Percentiles rank a stretch among this genome's conserved stretches.
Conservation (phyloP, 2,113 vertebrate species). For the Vulpes lagopus region DNA sequence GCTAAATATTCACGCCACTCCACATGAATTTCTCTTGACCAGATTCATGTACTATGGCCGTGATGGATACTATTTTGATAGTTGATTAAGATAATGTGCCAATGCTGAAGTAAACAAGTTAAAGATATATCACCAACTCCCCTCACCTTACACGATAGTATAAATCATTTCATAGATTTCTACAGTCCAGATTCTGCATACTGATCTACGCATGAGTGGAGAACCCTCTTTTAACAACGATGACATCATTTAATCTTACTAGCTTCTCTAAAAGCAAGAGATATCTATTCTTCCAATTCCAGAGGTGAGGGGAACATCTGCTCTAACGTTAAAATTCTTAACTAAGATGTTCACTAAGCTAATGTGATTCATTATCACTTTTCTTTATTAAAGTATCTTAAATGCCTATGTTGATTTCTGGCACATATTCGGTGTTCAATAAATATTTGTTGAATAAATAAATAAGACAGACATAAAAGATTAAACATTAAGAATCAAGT, state of each 20-base stretch:
- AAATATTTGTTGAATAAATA: neutral
- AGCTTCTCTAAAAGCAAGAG: neutral
- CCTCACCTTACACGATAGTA: neutral
- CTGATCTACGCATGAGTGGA: neutral
- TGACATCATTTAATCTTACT: neutral
- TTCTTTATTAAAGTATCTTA: neutral
- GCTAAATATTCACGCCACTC: neutral
- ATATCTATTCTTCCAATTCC: neutral
- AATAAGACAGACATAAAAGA: neutral
- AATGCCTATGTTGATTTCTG: neutral
- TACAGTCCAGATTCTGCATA: neutral
- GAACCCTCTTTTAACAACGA: neutral
- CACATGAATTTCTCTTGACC: neutral
- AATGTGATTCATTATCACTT: neutral
- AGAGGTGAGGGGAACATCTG: neutral
- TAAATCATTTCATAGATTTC: neutral
- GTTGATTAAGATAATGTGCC: neutral
- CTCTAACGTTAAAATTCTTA: neutral
- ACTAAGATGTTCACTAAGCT: neutral
- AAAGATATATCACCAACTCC: neutral
- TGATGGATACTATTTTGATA: neutral
- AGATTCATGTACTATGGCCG: neutral
- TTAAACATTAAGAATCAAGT: neutral
- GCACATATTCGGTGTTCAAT: neutral
- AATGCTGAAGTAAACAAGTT: neutral